Evolutionary conservation across 2,888 invertebrate genomes (phyloP).

Genomic region (Himalopsyche japonica): DNA sequence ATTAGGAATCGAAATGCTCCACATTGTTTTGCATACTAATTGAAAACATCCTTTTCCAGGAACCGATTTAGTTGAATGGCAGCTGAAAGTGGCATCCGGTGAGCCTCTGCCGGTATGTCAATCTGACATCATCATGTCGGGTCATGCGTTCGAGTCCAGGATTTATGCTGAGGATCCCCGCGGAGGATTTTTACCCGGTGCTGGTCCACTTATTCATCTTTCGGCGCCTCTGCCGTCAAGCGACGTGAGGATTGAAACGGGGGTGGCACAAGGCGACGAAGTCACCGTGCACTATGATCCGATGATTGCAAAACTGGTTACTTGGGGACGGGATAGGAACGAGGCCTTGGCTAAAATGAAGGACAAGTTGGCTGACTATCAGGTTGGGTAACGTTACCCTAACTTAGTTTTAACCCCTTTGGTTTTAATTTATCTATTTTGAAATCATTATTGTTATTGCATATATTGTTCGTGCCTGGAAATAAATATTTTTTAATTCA

Average conservation of each 20-base stretch:
- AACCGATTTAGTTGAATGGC: constrained; percentile 98
- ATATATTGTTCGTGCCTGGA: no score
- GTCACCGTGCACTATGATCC: constrained; percentile 99
- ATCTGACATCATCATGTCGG: constrained; percentile 73
- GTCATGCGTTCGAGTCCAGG: constrained; percentile 95
- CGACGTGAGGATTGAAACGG: constrained; percentile 85
- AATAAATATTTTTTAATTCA: no score
- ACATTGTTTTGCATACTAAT: not conserved
- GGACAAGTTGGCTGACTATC: constrained; percentile 77
- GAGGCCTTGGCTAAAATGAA: constrained; percentile 81
- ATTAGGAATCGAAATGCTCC: not conserved
- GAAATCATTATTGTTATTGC: no score
- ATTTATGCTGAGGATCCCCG: constrained; percentile 92
- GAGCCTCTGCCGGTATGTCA: constrained; percentile 82
- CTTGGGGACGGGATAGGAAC: constrained; percentile 85
- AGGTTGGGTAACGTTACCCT: constrained; percentile 57
- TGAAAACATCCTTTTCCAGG: constrained; percentile 48
- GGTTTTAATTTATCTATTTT: no score
- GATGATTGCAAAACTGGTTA: constrained; percentile 98
- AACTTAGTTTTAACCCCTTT: no score
- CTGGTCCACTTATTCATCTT: constrained; percentile 80
- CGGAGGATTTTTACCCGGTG: constrained; percentile 90
- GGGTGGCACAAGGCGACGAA: constrained; percentile 87
- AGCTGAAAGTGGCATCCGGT: constrained; percentile 86
- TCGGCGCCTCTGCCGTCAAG: constrained; percentile 67